Base-by-base conservation (phyloP, 2,888 invertebrate species). In the Halocaridina rubra region DNA sequence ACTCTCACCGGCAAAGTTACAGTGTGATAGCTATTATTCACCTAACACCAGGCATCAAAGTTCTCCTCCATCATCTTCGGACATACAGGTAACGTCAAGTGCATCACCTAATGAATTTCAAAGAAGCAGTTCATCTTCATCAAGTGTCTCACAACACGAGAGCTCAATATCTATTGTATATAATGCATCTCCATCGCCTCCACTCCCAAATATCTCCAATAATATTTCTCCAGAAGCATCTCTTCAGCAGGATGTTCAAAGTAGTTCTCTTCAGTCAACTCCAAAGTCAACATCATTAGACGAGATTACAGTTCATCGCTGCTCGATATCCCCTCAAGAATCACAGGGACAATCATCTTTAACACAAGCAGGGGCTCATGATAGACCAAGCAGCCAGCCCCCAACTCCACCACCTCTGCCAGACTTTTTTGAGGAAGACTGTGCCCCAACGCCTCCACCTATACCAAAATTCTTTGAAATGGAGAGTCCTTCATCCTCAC, bases 1-100 rank as follows among this genome's bases (percentile, higher is more conserved):
- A n/a, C 82, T 84, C 39, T 84, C 82, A 8, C 82, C 82, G 1
- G 82, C 82, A 16, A 84, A 78, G 61, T 77, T 84, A 13, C 82
- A 84, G 82, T 84, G 71, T 46, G 82, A 84, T 3, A 75, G n/a
- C 19, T 75, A 39, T 13, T 81, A 76, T 13, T 76, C 81, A 16
- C 74, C 75, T n/a, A 74, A 39, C 3, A 16, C 32, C 30, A 30
- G 32, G 16, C 61, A 75, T 74, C 75, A 76, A 10, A 19, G 59
- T 32, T 24, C 53, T 22, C 57, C 64, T 13, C 39, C 76, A 24
- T 22, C 29, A 46, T 61, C 81, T 19, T 67, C 81, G 13, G 57
- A 29, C n/a, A 69, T 69, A 16, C 19, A 69, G 69, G 30, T 79
- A 30, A 53, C 64, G 19, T 64, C 32, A 30, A 33, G n/a, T n/a